Evolutionary conservation across 2,113 vertebrate species (phyloP).

Genomic region (Crotalus viridis): DNA sequence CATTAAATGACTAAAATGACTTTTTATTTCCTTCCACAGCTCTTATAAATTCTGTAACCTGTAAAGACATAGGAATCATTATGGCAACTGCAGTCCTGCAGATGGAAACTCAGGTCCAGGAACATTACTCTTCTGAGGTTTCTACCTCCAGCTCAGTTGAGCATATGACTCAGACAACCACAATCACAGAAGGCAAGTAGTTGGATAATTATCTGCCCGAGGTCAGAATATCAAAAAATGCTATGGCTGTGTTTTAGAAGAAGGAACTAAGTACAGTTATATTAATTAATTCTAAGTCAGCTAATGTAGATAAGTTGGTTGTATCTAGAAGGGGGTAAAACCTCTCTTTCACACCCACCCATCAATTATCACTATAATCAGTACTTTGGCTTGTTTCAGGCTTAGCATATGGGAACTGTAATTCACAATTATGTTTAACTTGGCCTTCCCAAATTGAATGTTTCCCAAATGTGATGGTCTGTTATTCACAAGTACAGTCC

Average conservation of each 20-base stretch:
- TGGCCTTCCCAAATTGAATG: not conserved
- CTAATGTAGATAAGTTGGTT: not conserved
- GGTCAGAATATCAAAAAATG: not conserved
- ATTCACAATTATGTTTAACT: not conserved
- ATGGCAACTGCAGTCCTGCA: slow-evolving; percentile 13
- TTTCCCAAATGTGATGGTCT: not conserved
- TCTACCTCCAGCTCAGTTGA: slow-evolving; percentile 45
- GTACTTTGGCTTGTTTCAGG: not conserved
- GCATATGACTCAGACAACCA: slow-evolving; percentile 51
- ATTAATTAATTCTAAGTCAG: not conserved
- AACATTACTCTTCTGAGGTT: slow-evolving; percentile 39
- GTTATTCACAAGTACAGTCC: not conserved
- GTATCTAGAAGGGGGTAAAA: not conserved
- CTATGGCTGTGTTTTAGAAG: not conserved
- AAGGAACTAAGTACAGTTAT: not conserved
- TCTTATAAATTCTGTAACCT: not conserved
- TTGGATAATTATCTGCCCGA: not conserved
- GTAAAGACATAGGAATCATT: not conserved
- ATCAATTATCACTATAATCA: not conserved
- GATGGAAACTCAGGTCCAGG: slow-evolving; percentile 7
- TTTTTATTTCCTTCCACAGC: not conserved
- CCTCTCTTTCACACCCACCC: not conserved
- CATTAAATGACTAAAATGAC: not conserved
- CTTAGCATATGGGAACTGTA: not conserved
- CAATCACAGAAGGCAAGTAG: slow-evolving; percentile 50